Conservation (phyloP, 2,797 vertebrate genomes). For the Hypotaenidia okinawae region DNA sequence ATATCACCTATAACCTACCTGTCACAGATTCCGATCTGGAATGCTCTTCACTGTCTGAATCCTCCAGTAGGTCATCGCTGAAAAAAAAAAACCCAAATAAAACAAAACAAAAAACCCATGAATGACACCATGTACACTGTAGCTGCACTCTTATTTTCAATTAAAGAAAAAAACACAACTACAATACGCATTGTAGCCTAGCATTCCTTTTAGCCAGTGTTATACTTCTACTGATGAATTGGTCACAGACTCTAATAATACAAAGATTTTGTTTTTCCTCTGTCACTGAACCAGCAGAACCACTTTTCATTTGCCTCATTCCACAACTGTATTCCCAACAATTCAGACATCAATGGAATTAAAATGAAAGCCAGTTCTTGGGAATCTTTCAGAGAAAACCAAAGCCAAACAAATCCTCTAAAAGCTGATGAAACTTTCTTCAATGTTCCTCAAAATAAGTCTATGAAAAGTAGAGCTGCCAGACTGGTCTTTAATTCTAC, state of each 20-base stretch:
- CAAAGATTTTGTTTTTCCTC: neutral
- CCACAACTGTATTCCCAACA: neutral
- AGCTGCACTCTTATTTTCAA: neutral
- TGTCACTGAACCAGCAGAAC: neutral
- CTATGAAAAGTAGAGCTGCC: neutral
- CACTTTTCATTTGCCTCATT: neutral
- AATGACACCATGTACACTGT: neutral
- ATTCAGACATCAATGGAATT: neutral
- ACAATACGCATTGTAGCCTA: neutral
- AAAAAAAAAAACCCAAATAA: neutral
- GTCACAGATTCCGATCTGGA: slow-evolving; percentile 97
- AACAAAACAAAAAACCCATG: neutral
- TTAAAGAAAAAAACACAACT: neutral
- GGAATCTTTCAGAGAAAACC: neutral
- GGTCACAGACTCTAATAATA: neutral
- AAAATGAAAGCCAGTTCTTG: neutral
- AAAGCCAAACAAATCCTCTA: neutral
- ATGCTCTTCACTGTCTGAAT: slow-evolving; percentile 98
- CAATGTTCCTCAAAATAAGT: neutral
- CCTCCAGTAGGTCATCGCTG: slow-evolving; percentile 97
- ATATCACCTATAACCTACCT: slow-evolving; percentile 76
- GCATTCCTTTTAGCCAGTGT: neutral
- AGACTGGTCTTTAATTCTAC: neutral
- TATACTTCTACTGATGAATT: neutral
- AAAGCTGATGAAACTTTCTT: neutral